Conservation (phyloP, 2,113 vertebrate genomes). For the Oplegnathus fasciatus region DNA sequence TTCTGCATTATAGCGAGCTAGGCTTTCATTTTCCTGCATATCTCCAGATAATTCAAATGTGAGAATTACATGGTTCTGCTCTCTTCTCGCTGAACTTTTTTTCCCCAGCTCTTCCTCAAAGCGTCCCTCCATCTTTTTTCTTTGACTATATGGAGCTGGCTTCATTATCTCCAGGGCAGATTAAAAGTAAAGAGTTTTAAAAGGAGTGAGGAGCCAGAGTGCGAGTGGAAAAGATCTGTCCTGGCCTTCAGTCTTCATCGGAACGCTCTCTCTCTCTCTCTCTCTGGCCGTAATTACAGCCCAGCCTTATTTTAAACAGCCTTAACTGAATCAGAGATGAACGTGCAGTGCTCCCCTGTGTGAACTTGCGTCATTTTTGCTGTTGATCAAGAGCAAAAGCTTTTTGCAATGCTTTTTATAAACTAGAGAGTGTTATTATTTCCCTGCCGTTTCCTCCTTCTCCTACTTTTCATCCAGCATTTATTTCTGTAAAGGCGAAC, state of each 20-base stretch:
- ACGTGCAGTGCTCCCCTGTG: conserved; percentile 43
- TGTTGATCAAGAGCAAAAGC: conserved; percentile 58
- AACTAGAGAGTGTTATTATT: conserved; percentile 34
- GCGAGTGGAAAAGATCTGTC: conserved; percentile 49
- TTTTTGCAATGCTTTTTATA: conserved; percentile 52
- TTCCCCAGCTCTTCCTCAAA: conserved; percentile 55
- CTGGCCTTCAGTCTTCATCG: conserved; percentile 58
- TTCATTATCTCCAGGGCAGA: conserved; percentile 74
- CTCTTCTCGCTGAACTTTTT: conserved; percentile 44
- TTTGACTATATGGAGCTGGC: conserved; percentile 43
- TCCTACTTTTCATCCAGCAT: conserved; percentile 31
- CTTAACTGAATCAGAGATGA: conserved; percentile 55
- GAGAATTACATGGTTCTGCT: conserved; percentile 53
- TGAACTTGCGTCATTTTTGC: conserved; percentile 57
- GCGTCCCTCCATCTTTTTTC: conserved; percentile 34
- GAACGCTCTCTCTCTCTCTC: conserved; percentile 18
- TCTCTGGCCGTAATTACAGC: conserved; percentile 70
- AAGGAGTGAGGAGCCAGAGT: conserved; percentile 46
- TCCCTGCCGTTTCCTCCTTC: conserved; percentile 27
- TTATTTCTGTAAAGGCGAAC: conserved; percentile 54
- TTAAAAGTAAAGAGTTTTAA: conserved; percentile 72
- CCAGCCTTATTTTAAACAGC: conserved; percentile 38
- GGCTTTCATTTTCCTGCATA: conserved; percentile 50
- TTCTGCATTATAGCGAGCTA: conserved; percentile 37
- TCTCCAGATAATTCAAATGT: conserved; percentile 66